phyloP scores from a whole-genome alignment of 92 coral and sea anemone species.

The Nematostella vectensis region DNA sequence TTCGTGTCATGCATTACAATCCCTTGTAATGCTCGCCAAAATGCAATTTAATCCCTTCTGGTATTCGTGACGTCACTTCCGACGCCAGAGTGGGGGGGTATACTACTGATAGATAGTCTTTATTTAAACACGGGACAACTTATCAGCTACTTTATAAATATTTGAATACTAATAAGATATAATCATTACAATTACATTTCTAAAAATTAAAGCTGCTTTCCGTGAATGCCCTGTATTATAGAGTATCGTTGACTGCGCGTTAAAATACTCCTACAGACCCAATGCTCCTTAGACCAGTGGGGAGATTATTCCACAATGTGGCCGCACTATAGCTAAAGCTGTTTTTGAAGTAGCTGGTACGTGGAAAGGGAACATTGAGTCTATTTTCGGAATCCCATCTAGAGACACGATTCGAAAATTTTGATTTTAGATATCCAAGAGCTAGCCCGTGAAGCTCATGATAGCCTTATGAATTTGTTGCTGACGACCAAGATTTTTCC shows the following conservation, averaged over 20 bases:
- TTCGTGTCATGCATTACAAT: too few species aligned
- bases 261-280: constrained; percentile 15
- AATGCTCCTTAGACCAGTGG: constrained; percentile 13
- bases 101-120: too few species aligned
- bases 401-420: constrained; percentile 11
- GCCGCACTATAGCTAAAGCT: constrained; percentile 23
- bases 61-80: too few species aligned
- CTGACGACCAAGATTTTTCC: constrained; percentile 26
- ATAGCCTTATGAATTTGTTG: constrained; percentile 17
- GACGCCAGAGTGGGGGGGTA: too few species aligned
- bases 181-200: not conserved
- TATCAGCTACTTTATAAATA: too few species aligned
- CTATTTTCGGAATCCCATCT: constrained; percentile 36
- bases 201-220: constrained; percentile 32
- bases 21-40: too few species aligned
- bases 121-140: too few species aligned
- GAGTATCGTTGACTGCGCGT: constrained; percentile 8
- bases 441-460: constrained; percentile 32
- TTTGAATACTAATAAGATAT: too few species aligned
- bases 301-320: constrained; percentile 21
- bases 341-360: constrained; percentile 16
- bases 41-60: too few species aligned
- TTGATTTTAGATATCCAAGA: constrained; percentile 21
- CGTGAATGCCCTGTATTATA: constrained; percentile 50
- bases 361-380: constrained; percentile 23